These are phyloP conservation scores for Anadara kagoshimensis DNA, from an alignment of 1,140 invertebrate genomes.

Conservation along the genomic window DNA sequence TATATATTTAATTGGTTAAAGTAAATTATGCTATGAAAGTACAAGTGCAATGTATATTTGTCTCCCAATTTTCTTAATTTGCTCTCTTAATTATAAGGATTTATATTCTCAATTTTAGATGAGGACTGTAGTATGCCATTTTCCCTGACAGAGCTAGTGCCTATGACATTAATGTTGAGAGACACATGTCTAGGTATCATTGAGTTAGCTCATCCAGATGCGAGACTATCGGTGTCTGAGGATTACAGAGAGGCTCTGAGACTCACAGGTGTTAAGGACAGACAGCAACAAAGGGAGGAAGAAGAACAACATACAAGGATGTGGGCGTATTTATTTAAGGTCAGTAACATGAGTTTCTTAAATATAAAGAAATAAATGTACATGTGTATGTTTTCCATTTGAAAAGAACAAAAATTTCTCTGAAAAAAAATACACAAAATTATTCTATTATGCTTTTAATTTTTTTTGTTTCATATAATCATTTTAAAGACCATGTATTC, in stretches of 20 bases:
- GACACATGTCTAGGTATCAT: constrained; percentile 91
- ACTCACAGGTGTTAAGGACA: constrained; percentile 49
- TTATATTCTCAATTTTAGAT: constrained; percentile 34
- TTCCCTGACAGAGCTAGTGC: constrained; percentile 72
- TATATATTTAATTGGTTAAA: no score
- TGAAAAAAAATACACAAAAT: no score
- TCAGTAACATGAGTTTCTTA: constrained; percentile 45
- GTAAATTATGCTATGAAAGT: no score
- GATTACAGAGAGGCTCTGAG: constrained; percentile 69
- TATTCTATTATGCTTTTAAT: no score
- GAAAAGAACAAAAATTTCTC: no score
- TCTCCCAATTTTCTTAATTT: no score
- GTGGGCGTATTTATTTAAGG: constrained; percentile 80
- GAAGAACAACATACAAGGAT: constrained; percentile 56
- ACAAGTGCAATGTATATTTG: no score
- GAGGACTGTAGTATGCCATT: constrained; percentile 76
- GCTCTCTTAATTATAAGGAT: neutral
- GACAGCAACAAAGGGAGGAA: constrained; percentile 40
- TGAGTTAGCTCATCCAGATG: constrained; percentile 91
- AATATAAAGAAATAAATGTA: no score
- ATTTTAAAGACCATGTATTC: no score
- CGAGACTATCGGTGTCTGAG: constrained; percentile 76
- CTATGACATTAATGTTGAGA: constrained; percentile 74
- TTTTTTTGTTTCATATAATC: no score
- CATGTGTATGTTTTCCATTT: no score